Evolutionary conservation across 2,888 invertebrate genomes (phyloP), one percentile per base, ranked within the genome.

Genomic region (Drosophila acutilabella): DNA sequence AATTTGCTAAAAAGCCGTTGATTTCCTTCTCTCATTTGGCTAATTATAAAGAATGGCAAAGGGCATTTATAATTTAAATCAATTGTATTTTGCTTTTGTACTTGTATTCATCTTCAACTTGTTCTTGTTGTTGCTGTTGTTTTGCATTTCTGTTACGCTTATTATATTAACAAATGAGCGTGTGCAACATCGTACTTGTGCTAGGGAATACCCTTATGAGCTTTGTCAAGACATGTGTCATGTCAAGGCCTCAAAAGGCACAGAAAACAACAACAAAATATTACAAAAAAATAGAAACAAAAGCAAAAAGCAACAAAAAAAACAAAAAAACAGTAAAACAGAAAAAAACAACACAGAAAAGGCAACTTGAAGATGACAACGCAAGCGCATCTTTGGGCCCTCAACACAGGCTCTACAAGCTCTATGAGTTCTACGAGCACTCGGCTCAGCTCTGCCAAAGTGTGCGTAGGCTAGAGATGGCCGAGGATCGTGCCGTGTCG

Each of bases 371-470:
- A 75, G 76, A 75, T 75, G 71, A 64, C 74, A 75, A 72, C 71
- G 71, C 71, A 64, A 74, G 74, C 75, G 74, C 75, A 74, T 74
- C 75, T 75, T 74, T 71, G 59, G 74, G 58, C 30, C 64, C 75
- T 64, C 54, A 50, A 60, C 44, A 42, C 57, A 64, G 13, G 36
- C 36, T 36, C 54, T 50, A 60, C 44, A 42, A 64, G 69, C 16
- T 36, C 48, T 58, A 68, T 50, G 69, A 74, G 74, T 64, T 36
- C 48, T 58, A 68, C 53, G 69, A 74, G 74, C 61, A 57, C 74
- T 56, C 42, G 69, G 52, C 61, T 74, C 53, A 73, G 69, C 58
- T 69, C 38, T 45, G 47, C 64, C 68, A 62, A 59, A 64, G 62
- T 62, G 71, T 70, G 38, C 52, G 58, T 42, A 30, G 30, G 2